Evolutionary conservation across 2,797 vertebrate genomes (phyloP).

Genomic region (Sparidentex hasta): DNA sequence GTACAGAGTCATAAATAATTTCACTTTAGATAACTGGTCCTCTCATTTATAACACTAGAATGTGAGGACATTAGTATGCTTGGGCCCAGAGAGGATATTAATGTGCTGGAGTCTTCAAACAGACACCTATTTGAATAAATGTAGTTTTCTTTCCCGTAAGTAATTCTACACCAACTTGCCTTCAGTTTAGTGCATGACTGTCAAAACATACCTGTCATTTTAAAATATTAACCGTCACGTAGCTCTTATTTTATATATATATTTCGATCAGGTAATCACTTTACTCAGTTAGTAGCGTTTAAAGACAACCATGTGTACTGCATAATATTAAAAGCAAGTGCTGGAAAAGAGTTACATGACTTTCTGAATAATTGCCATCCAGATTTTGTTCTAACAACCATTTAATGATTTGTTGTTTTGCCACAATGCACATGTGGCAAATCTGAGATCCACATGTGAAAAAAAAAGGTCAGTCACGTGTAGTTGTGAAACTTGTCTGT

Average conservation of each 20-base stretch:
- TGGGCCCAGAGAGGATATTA: not conserved
- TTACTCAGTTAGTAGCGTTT: not conserved
- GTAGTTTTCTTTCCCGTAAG: not conserved
- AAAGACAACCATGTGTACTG: not conserved
- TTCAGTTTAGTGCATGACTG: not conserved
- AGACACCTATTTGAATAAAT: not conserved
- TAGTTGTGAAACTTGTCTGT: too few relatives aligned
- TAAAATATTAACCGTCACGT: not conserved
- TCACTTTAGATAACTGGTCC: slow-evolving; percentile 6
- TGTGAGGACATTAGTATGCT: not conserved
- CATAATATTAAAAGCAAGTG: not conserved
- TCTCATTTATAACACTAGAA: slow-evolving; percentile 7
- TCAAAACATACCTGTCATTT: not conserved
- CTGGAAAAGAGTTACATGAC: not conserved
- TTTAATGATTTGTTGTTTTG: not conserved
- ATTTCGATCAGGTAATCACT: not conserved
- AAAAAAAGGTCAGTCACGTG: too few relatives aligned
- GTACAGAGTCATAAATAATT: slow-evolving; percentile 7
- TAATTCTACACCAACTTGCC: not conserved
- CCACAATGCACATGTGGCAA: not conserved
- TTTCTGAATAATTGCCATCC: not conserved
- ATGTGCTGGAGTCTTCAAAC: not conserved
- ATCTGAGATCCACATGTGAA: too few relatives aligned
- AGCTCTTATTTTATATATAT: not conserved
- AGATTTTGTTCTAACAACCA: not conserved